Base-by-base conservation (phyloP, 2,888 invertebrate species). In the Oscheius onirici region DNA sequence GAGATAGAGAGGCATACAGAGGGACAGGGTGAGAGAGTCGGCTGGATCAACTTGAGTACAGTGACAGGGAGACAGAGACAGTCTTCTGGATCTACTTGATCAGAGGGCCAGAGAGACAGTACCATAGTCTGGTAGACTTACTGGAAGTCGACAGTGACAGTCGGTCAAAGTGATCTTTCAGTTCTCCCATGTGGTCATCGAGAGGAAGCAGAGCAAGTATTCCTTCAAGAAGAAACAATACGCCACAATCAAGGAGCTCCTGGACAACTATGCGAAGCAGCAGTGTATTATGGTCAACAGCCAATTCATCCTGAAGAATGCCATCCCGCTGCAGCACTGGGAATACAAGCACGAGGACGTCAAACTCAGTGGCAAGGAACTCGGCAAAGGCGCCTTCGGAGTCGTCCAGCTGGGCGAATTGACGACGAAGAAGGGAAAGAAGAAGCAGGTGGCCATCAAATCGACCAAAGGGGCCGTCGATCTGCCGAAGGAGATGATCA, bases 381-480 rank as follows among this genome's bases (percentile, higher is more conserved):
- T 60, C 20, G 60, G 60, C 2, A 24, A 17, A 20, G 63, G 63
- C 10, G 75, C 71, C 3, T 76, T 71, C 54, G 75, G 75, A 58
- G 73, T 69, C 20, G 75, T 76, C 20, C 54, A 69, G 1, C 61
- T 60, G 44, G 75, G 75, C 13, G 51, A 68, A 11, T 43, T 76
- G 43, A 55, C 20, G 24, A 63, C 60, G 44, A 49, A 63, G 20
- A 73, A 71, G 44, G 46, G 49, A 13, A 61, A 34, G 15, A 63
- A 67, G n/a, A 13, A 24, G n/a, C 57, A 69, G 26, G 75, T 70
- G 43, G 75, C 72, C 10, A 69, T 75, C 61, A 75, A 75, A 28
- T 26, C 22, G 17, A 46, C 41, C 6, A 44, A 63, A 17, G 49
- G 28, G 13, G 28, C 8, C 15, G 24, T 13, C 13, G 34, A 26